phyloP scores from a whole-genome alignment of 1,140 invertebrate genomes.

The Lepidostoma basale region DNA sequence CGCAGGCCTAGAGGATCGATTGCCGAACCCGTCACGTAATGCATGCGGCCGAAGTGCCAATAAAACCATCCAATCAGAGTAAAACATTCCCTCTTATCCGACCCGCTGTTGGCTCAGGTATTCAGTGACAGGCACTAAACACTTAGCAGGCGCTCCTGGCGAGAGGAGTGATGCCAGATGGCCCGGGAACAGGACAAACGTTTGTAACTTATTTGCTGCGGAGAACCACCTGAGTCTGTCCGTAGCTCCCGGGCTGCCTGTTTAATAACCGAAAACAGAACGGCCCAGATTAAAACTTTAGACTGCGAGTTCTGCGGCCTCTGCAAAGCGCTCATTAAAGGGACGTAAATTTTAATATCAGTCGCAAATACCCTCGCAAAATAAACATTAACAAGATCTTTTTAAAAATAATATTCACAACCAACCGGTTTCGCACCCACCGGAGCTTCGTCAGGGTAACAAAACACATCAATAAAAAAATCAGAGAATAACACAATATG shows the following conservation, averaged over 20 bases:
- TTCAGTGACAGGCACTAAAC: neutral
- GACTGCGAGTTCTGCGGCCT: no score
- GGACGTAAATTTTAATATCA: no score
- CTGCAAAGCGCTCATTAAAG: no score
- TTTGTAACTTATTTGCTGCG: neutral
- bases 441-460: no score
- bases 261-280: conserved; percentile 13
- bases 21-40: conserved; percentile 6
- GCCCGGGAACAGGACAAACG: neutral
- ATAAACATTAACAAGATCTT: no score
- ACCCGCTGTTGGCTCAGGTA: neutral
- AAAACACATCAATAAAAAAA: no score
- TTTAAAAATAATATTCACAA: no score
- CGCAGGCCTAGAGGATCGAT: no score
- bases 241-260: neutral
- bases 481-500: no score
- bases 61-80: conserved; percentile 16
- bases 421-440: no score
- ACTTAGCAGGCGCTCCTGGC: neutral
- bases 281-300: conserved; percentile 4
- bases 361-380: no score
- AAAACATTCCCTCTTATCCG: neutral
- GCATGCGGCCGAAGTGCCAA: neutral
- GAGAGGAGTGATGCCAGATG: conserved; percentile 6
- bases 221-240: neutral